phyloP scores from a whole-genome alignment of 2,888 invertebrate species.

The Pristionchus arcanus region DNA sequence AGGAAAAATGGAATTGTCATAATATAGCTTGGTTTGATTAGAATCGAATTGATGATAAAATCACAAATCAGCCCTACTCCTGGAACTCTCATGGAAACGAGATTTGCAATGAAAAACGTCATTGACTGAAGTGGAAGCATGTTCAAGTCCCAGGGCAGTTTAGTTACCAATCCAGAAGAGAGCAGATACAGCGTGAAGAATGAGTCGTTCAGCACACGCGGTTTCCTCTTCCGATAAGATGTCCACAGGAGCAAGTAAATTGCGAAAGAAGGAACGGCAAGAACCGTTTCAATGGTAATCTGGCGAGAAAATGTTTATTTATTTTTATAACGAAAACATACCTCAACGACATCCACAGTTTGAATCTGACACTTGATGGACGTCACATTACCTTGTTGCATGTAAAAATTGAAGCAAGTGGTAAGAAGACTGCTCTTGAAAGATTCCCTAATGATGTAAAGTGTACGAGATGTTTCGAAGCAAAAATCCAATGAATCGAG shows the following conservation, averaged over 20 bases:
- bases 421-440: too few species aligned
- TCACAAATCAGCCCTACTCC: conserved; percentile 24
- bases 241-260: conserved; percentile 27
- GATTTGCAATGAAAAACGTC: not conserved
- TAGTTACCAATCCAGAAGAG: not conserved
- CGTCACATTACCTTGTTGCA: too few species aligned
- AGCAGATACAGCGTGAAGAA: conserved; percentile 46
- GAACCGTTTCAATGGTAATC: not conserved
- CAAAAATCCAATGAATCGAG: too few species aligned
- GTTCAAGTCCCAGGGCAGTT: not conserved
- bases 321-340: too few species aligned
- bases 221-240: not conserved
- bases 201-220: conserved; percentile 43
- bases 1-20: conserved; percentile 4
- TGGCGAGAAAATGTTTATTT: not conserved
- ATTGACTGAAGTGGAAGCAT: conserved; percentile 14
- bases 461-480: too few species aligned
- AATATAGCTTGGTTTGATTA: not conserved
- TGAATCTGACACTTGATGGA: too few species aligned
- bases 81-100: not conserved
- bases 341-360: too few species aligned
- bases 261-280: conserved; percentile 48
- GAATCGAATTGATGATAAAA: not conserved
- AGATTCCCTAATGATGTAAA: too few species aligned
- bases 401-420: too few species aligned